phyloP scores from a whole-genome alignment of 2,113 vertebrate genomes.

The Haemorhous mexicanus region DNA sequence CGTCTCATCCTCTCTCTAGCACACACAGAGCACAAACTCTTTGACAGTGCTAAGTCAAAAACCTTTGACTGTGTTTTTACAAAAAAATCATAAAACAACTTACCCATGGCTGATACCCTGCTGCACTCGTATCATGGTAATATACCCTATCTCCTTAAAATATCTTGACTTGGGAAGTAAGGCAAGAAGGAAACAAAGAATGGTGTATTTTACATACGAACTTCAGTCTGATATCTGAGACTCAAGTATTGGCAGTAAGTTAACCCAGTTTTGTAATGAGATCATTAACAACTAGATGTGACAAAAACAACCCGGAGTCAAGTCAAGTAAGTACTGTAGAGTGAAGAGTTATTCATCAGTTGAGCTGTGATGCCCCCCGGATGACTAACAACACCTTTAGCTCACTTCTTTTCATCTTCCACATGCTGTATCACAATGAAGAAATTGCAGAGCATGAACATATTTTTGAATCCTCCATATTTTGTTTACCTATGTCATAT shows the following conservation, averaged over 20 bases:
- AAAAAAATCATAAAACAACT: neutral
- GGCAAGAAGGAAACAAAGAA: neutral
- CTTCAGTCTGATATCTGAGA: neutral
- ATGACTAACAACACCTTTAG: neutral
- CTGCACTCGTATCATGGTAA: neutral
- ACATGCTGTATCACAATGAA: neutral
- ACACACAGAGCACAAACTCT: neutral
- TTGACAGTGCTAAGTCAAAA: neutral
- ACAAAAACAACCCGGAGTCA: neutral
- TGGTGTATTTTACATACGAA: neutral
- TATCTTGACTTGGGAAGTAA: neutral
- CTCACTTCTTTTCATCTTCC: neutral
- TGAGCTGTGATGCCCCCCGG: neutral
- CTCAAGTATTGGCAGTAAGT: neutral
- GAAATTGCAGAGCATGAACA: neutral
- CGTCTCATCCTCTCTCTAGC: neutral
- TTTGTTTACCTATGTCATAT: neutral
- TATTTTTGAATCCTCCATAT: neutral
- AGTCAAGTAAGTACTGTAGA: neutral
- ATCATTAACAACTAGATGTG: neutral
- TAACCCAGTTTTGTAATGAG: neutral
- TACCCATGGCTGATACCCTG: neutral
- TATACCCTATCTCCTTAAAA: neutral
- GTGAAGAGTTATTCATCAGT: neutral
- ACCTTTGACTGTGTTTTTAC: neutral